Evolutionary conservation across 2,888 invertebrate genomes (phyloP).

Genomic region (Synanthedon vespiformis): DNA sequence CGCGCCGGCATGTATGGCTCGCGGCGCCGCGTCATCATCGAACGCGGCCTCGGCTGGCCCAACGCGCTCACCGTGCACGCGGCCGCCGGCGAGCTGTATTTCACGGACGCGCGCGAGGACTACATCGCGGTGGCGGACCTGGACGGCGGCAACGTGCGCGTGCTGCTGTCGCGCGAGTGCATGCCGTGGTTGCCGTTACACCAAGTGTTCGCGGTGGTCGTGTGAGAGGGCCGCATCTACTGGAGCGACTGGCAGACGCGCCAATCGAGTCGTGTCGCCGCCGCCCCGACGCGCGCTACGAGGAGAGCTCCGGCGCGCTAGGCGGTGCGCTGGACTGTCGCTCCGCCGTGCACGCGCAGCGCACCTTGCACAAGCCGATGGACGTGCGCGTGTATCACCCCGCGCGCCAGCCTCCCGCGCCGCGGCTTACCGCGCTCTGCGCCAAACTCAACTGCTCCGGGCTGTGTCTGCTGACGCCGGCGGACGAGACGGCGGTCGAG

Average conservation of each 20-base stretch:
- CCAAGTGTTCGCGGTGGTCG: conserved; percentile 86
- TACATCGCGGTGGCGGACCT: conserved; percentile 87
- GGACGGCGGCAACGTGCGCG: conserved; percentile 78
- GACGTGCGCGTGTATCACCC: conserved; percentile 88
- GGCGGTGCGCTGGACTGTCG: conserved; percentile 68
- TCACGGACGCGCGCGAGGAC: conserved; percentile 89
- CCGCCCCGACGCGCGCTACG: conserved; percentile 25
- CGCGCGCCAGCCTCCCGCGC: conserved; percentile 73
- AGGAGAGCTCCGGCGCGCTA: conserved; percentile 5
- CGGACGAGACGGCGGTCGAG: conserved; percentile 27
- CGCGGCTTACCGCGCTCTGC: conserved; percentile 65
- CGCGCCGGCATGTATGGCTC: conserved; percentile 88
- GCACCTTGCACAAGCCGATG: conserved; percentile 88
- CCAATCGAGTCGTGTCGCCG: conserved; percentile 76
- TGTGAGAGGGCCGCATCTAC: conserved; percentile 89
- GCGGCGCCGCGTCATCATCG: conserved; percentile 73
- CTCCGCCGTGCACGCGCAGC: conserved; percentile 74
- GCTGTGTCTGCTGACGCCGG: conserved; percentile 82
- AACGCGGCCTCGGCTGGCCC: conserved; percentile 83
- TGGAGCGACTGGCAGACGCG: conserved; percentile 97
- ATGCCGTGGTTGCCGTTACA: conserved; percentile 78
- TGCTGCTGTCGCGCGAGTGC: conserved; percentile 75
- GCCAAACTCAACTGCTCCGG: conserved; percentile 79
- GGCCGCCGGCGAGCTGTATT: conserved; percentile 83
- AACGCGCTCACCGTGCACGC: conserved; percentile 86